Evolutionary conservation across 2,113 vertebrate genomes (phyloP).

Genomic region (Sylvicapra grimmia): DNA sequence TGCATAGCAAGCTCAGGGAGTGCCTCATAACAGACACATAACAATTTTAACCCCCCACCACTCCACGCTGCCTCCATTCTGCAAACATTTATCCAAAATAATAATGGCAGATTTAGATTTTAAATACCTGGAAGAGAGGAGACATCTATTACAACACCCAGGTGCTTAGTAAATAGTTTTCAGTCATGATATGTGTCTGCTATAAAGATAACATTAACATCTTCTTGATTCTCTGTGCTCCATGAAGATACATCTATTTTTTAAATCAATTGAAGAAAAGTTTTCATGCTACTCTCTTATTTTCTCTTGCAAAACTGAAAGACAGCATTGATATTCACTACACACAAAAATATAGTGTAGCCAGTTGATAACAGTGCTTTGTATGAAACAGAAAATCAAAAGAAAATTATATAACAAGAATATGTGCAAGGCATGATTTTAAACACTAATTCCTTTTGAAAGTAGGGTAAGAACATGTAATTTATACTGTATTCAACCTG

Average conservation of each 20-base stretch:
- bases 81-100: background rate
- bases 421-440: background rate
- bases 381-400: background rate
- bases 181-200: background rate
- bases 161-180: background rate
- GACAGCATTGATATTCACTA: background rate
- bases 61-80: background rate
- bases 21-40: background rate
- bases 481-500: background rate
- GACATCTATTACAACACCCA: too few relatives aligned
- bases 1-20: background rate
- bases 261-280: background rate
- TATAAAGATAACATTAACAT: background rate
- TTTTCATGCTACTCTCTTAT: background rate
- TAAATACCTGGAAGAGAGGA: background rate
- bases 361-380: background rate
- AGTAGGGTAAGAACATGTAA: background rate
- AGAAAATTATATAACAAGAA: background rate
- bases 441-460: background rate
- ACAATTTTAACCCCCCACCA: background rate
- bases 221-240: background rate
- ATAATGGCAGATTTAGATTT: background rate
- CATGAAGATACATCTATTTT: background rate
- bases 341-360: background rate
- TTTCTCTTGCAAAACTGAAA: background rate